A percentile compares a stretch with the other conserved stretches of the same genome.
These are phyloP conservation scores for Drosophila recens DNA, from an alignment of 2,888 invertebrate genomes.

Conservation along the genomic window DNA sequence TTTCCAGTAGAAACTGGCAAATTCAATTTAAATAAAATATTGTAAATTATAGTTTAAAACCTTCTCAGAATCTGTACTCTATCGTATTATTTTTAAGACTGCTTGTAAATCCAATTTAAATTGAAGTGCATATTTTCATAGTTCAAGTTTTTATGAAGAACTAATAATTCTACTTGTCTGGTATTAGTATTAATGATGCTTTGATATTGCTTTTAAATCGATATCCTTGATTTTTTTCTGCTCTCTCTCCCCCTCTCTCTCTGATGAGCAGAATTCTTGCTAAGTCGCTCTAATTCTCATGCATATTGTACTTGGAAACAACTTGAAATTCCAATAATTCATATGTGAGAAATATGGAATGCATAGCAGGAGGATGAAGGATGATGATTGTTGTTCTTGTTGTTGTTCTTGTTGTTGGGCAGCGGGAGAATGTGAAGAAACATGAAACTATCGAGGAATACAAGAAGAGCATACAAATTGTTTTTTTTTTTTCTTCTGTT, in stretches of 20 bases:
- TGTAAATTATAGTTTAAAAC: too few species aligned
- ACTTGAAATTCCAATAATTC: constrained; percentile 27
- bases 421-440: background rate
- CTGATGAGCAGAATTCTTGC: background rate
- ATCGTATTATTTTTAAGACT: too few species aligned
- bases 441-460: background rate
- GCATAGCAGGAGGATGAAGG: background rate
- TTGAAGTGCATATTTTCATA: too few species aligned
- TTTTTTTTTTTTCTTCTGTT: background rate
- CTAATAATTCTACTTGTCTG: too few species aligned
- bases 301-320: background rate
- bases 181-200: background rate
- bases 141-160: too few species aligned
- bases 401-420: too few species aligned
- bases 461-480: background rate
- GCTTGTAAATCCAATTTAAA: too few species aligned
- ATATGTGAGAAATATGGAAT: constrained; percentile 14
- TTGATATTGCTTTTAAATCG: background rate
- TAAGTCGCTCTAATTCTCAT: background rate
- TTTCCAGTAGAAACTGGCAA: too few species aligned
- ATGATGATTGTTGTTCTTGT: background rate
- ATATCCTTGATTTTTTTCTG: background rate
- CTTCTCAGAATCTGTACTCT: too few species aligned
- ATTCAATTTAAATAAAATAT: background rate
- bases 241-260: background rate